Percentiles rank a stretch among this genome's conserved stretches.
These are phyloP conservation scores for Idaea straminata DNA, from an alignment of 2,888 invertebrate genomes.

Conservation along the genomic window DNA sequence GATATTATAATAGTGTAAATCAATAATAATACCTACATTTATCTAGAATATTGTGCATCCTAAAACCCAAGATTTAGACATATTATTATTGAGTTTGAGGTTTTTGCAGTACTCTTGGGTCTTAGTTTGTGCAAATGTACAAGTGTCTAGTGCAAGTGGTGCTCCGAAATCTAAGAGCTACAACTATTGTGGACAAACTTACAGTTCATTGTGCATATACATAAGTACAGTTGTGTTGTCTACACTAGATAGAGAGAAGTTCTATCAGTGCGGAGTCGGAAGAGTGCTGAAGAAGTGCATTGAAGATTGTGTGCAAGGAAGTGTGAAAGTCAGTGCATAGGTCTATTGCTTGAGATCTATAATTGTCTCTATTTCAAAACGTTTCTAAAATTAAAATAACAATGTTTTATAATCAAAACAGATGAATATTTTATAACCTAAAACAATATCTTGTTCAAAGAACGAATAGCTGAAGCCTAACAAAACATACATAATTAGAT, in stretches of 20 bases:
- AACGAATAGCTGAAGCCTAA: not conserved
- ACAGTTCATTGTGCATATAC: conserved; percentile 66
- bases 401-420: not conserved
- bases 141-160: conserved; percentile 63
- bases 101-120: conserved; percentile 56
- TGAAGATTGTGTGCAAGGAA: conserved; percentile 72
- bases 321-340: conserved; percentile 72
- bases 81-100: conserved; percentile 20
- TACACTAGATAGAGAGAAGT: conserved; percentile 70
- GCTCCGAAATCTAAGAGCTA: conserved; percentile 63
- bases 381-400: not conserved
- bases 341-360: conserved; percentile 70
- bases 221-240: conserved; percentile 63
- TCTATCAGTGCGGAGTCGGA: conserved; percentile 59
- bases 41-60: conserved; percentile 29
- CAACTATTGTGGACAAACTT: conserved; percentile 66
- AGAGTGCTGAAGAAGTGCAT: conserved; percentile 71
- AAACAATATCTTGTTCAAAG: not conserved
- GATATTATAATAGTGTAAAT: conserved; percentile 22
- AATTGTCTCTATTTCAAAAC: conserved; percentile 33
- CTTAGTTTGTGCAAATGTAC: conserved; percentile 61
- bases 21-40: conserved; percentile 1
- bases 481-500: conserved; percentile 2
- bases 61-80: conserved; percentile 44
- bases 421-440: not conserved